Conservation (phyloP, 2,888 invertebrate genomes). For the Caenorhabditis japonica region DNA sequence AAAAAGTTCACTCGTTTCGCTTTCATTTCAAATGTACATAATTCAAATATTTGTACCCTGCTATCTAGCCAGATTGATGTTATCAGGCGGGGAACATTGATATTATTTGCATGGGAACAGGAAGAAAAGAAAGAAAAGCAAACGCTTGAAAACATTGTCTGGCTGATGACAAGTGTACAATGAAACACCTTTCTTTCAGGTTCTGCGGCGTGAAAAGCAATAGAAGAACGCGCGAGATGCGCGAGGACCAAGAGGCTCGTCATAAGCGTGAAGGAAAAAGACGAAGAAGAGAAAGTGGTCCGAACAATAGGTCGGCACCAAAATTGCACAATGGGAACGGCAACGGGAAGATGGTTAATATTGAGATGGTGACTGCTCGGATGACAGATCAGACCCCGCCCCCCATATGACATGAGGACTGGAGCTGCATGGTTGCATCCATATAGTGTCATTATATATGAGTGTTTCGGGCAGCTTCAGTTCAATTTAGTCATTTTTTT, state of each 20-base stretch:
- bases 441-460: slow-evolving; percentile 42
- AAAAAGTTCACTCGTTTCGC: no score
- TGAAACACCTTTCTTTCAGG: slow-evolving; percentile 15
- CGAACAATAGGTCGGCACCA: slow-evolving; percentile 18
- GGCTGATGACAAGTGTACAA: slow-evolving; percentile 7
- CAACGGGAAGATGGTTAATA: slow-evolving; percentile 42
- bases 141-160: slow-evolving; percentile 12
- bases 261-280: slow-evolving; percentile 12
- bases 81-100: slow-evolving; percentile 13
- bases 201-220: slow-evolving; percentile 32
- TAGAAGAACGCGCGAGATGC: slow-evolving; percentile 9
- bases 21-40: no score
- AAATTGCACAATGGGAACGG: slow-evolving; percentile 30
- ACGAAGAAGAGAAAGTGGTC: slow-evolving; percentile 13
- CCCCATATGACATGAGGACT: slow-evolving; percentile 55
- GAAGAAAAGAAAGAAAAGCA: no score
- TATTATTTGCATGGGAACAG: slow-evolving; percentile 21
- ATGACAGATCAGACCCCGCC: slow-evolving; percentile 19
- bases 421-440: slow-evolving; percentile 53
- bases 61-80: slow-evolving; percentile 1
- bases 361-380: slow-evolving; percentile 34
- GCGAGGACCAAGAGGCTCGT: slow-evolving; percentile 33
- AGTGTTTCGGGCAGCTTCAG: slow-evolving; percentile 48
- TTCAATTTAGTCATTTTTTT: neutral
- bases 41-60: slow-evolving; percentile 35